A percentile compares a stretch with the other conserved stretches of the same genome.
Conservation (phyloP, 2,888 invertebrate species). For the Cloeon dipterum region DNA sequence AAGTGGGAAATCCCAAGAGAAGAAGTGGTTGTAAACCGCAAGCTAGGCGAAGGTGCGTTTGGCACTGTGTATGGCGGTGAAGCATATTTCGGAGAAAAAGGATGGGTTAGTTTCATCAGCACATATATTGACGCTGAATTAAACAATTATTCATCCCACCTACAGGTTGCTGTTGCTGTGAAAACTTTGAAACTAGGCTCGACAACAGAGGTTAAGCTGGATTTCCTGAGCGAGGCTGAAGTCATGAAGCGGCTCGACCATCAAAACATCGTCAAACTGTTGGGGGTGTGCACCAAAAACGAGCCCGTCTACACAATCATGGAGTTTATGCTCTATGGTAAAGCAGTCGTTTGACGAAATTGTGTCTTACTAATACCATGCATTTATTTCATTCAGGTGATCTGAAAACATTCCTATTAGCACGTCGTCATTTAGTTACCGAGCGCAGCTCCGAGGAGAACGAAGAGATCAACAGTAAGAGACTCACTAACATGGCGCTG, state of each 20-base stretch:
- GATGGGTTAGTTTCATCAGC: constrained; percentile 38
- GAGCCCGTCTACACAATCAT: constrained; percentile 80
- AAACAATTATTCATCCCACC: too few species aligned
- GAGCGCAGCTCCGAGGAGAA: constrained; percentile 35
- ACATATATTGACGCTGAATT: too few species aligned
- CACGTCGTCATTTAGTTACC: constrained; percentile 58
- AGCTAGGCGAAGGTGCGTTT: constrained; percentile 75
- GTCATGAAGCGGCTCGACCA: constrained; percentile 87
- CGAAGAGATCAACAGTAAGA: constrained; percentile 55
- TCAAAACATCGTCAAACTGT: constrained; percentile 60
- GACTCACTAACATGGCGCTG: constrained; percentile 65
- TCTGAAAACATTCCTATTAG: constrained; percentile 66
- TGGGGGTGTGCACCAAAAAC: constrained; percentile 67
- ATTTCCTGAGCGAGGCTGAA: constrained; percentile 80
- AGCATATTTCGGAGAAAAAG: constrained; percentile 39
- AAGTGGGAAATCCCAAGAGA: constrained; percentile 76
- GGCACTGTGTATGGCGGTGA: constrained; percentile 86
- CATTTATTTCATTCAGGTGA: constrained; percentile 29
- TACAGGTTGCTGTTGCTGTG: constrained; percentile 48
- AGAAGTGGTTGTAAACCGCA: constrained; percentile 62
- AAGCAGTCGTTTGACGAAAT: constrained; percentile 4
- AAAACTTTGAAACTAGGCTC: constrained; percentile 73
- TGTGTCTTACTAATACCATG: too few species aligned
- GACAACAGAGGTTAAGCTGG: constrained; percentile 62
- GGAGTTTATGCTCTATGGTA: constrained; percentile 81